Percentiles rank a stretch among this genome's conserved stretches.
These are phyloP conservation scores for Drosophila baimaii DNA, from an alignment of 1,140 invertebrate genomes.

Conservation along the genomic window DNA sequence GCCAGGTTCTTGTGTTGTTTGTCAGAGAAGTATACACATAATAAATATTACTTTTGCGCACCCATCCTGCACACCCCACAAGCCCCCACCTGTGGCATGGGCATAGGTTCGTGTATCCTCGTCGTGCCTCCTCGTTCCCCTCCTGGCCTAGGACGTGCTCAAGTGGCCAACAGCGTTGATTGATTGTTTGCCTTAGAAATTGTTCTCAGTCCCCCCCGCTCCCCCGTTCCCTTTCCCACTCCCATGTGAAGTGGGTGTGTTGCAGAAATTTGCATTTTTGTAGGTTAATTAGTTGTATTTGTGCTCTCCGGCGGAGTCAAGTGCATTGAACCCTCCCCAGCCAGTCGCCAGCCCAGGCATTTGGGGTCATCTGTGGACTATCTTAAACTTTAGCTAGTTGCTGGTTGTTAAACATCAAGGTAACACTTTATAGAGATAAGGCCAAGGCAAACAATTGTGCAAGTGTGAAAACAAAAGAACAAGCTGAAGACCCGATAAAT, in stretches of 20 bases:
- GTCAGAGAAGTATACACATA: slow-evolving; percentile 68
- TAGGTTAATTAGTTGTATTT: slow-evolving; percentile 72
- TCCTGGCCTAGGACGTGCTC: slow-evolving; percentile 55
- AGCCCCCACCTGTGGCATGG: slow-evolving; percentile 27
- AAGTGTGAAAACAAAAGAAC: slow-evolving; percentile 61
- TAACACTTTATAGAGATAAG: slow-evolving; percentile 44
- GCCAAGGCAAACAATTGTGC: slow-evolving; percentile 57
- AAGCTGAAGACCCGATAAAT: slow-evolving; percentile 53
- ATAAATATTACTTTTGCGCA: slow-evolving; percentile 77
- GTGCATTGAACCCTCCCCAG: slow-evolving; percentile 66
- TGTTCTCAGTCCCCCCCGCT: slow-evolving; percentile 46
- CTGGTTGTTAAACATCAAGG: slow-evolving; percentile 53
- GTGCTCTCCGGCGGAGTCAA: slow-evolving; percentile 11
- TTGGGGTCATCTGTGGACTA: slow-evolving; percentile 48
- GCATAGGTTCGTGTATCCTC: slow-evolving; percentile 48
- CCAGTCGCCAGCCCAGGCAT: slow-evolving; percentile 20
- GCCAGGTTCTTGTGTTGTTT: slow-evolving; percentile 54
- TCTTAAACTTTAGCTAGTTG: slow-evolving; percentile 47
- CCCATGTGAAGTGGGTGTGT: slow-evolving; percentile 61
- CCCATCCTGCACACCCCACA: slow-evolving; percentile 30
- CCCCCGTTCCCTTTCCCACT: too few relatives aligned
- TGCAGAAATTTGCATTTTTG: slow-evolving; percentile 75
- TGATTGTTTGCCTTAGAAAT: slow-evolving; percentile 78
- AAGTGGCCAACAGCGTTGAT: slow-evolving; percentile 73
- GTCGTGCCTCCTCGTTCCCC: slow-evolving; percentile 15